Evolutionary conservation across 2,797 vertebrate species (phyloP).

Genomic region (Microctenopoma stevenorrisi): DNA sequence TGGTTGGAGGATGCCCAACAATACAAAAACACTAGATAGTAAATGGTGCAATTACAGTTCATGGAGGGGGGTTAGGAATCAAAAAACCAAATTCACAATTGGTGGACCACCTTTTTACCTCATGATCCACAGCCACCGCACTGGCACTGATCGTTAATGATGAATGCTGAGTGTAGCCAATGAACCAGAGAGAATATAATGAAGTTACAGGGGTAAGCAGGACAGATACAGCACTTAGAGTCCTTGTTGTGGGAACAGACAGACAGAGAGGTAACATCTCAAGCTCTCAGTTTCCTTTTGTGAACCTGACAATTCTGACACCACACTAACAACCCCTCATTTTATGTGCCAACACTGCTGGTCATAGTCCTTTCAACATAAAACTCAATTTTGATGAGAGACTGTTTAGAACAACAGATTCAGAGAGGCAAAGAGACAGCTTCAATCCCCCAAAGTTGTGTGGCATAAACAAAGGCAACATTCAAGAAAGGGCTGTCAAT

Average conservation of each 20-base stretch:
- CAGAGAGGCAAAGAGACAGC: conserved; percentile 31
- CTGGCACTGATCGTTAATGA: background rate
- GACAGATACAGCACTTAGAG: background rate
- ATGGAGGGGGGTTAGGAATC: no score
- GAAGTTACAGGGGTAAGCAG: background rate
- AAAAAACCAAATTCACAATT: no score
- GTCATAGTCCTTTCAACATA: conserved; percentile 35
- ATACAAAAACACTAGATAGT: no score
- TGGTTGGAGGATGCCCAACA: background rate
- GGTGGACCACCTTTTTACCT: no score
- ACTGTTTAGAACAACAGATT: conserved; percentile 58
- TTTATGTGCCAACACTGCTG: conserved; percentile 21
- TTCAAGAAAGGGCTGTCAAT: conserved; percentile 66
- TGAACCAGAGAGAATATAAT: conserved; percentile 1
- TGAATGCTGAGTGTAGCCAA: background rate
- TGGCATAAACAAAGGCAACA: conserved; percentile 54
- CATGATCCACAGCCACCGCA: no score
- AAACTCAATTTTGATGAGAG: conserved; percentile 50
- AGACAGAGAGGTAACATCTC: conserved; percentile 39
- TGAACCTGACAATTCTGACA: conserved; percentile 54
- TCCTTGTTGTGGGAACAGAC: conserved; percentile 28
- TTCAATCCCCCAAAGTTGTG: conserved; percentile 48
- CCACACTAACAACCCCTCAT: conserved; percentile 41
- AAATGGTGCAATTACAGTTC: no score
- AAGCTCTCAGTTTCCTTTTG: conserved; percentile 45